Evolutionary conservation across 2,888 invertebrate species (phyloP), one percentile per base, ranked within the genome.

Genomic region (Orthosia incerta): DNA sequence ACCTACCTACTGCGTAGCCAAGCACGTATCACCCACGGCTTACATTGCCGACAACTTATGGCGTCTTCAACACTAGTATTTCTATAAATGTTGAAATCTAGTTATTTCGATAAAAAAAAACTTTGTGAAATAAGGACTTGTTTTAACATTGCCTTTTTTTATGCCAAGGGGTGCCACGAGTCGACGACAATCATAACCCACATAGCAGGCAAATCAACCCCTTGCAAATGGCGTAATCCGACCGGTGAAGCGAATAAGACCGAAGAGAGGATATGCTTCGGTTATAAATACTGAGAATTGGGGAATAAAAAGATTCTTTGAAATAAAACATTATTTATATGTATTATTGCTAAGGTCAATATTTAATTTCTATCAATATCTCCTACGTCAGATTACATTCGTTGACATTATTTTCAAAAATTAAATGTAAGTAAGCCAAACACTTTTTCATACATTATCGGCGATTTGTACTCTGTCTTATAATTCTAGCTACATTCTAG

Each of bases 331-430:
- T 89, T 91, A 88, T 89, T 87, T 88, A 91, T 92, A 91, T 92
- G 92, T 94, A 96, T 96, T 96, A 96, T 96, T 96, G 96, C 96
- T 96, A 96, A 96, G 95, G 94, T 95, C 95, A 94, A 95, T 96
- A 96, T 96, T 96, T 96, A 96, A 95, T 95, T 95, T 94, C 95
- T 95, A 94, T 95, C 92, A 94, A 94, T 95, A 96, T 95, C 94
- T 89, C 95, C 96, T 96, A 96, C 96, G 89, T 95, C 96, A 95
- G 96, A 96, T 96, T 96, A 96, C 95, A 96, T 96, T 96, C 96
- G 96, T 96, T 96, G 96, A 96, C 96, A 94, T 93, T 93, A 92
- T 95, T 94, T 94, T 93, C 93, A 93, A 93, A 94, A 95, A 94
- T 94, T 94, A 95, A 95, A 94, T 93, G 93, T 94, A 95, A 94